Conservation (phyloP, 53 echinoderm and acorn worm genomes). For the Crossaster papposus region DNA sequence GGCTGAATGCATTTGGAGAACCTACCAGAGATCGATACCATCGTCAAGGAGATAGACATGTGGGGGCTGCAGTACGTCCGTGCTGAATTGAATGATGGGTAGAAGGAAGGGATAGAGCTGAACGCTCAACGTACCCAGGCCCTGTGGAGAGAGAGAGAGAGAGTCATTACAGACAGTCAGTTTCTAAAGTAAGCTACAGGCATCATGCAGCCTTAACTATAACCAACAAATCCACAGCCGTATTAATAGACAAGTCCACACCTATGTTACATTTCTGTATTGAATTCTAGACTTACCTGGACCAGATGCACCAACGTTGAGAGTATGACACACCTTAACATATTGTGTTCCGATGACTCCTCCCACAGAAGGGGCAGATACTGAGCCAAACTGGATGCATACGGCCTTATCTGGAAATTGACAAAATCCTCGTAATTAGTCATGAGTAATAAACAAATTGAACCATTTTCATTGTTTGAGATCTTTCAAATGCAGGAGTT, state of each 20-base stretch:
- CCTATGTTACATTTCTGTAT: neutral
- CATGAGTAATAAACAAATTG: too few species aligned
- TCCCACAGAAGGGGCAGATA: slow-evolving; percentile 96
- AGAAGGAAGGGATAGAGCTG: slow-evolving; percentile 86
- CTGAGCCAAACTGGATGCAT: slow-evolving; percentile 82
- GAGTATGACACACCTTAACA: slow-evolving; percentile 95
- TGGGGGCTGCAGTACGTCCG: slow-evolving; percentile 90
- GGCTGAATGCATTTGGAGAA: neutral
- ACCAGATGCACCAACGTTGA: slow-evolving; percentile 92
- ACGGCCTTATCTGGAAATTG: slow-evolving; percentile 78
- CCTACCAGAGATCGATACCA: slow-evolving; percentile 94
- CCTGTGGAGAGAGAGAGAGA: slow-evolving; percentile 59
- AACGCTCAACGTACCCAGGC: slow-evolving; percentile 80
- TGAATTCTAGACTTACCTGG: slow-evolving; percentile 69
- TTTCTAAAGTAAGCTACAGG: neutral
- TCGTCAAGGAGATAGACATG: slow-evolving; percentile 98
- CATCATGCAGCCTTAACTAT: too few species aligned
- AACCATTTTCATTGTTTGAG: too few species aligned
- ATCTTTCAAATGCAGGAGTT: too few species aligned
- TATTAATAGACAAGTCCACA: too few species aligned
- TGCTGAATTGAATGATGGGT: slow-evolving; percentile 91
- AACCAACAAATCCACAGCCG: too few species aligned
- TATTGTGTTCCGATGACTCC: slow-evolving; percentile 96
- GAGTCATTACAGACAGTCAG: neutral
- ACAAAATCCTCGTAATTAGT: too few species aligned